Evolutionary conservation across 2,797 vertebrate species (phyloP), one percentile per base, ranked within the genome.

Genomic region (Acropternis orthonyx): DNA sequence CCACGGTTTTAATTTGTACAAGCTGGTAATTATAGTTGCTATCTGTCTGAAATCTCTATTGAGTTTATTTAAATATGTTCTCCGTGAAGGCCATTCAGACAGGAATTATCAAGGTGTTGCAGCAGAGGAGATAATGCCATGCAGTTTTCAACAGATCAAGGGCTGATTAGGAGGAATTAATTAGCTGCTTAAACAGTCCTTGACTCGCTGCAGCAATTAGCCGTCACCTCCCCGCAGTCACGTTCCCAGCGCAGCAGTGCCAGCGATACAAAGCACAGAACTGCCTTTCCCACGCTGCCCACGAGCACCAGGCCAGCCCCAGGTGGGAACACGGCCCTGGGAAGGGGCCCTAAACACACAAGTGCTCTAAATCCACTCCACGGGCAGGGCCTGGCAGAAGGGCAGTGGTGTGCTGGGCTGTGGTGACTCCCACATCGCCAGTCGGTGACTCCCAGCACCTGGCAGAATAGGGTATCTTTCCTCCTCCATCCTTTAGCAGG

Each of bases 1-100:
- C 86, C 62, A 72, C 27, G 93, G 97, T 97, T 90, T 97, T 97
- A 97, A 97, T 97, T 96, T 97, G 97, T 97, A 95, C 97, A 97
- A 97, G 97, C 95, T 81, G 95, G 93, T 96, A 97, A 97, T 97
- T 96, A 97, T 95, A 94, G 94, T 84, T 85, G 92, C 94, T 94
- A 96, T 97, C 97, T 95, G 97, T 95, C 94, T 94, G 96, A 96
- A 96, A 96, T 95, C 89, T 92, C 96, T 96, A 96, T 96, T 96
- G 97, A 97, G 96, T 87, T 85, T 94, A 97, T 97, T 97, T 96
- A 95, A 97, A 97, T 96, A 96, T 95, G 96, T 97, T 95, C 96
- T 96, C 95, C 74, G 88, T 89, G 95, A 93, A 95, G 96, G 86
- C 89, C 91, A 88, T 88, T 93, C 93, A 80, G 91, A 89, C 78